Percentiles rank a stretch among this genome's conserved stretches.
These are phyloP conservation scores for Hyposmocoma kahamanoa DNA, from an alignment of 1,140 invertebrate genomes.

Conservation along the genomic window DNA sequence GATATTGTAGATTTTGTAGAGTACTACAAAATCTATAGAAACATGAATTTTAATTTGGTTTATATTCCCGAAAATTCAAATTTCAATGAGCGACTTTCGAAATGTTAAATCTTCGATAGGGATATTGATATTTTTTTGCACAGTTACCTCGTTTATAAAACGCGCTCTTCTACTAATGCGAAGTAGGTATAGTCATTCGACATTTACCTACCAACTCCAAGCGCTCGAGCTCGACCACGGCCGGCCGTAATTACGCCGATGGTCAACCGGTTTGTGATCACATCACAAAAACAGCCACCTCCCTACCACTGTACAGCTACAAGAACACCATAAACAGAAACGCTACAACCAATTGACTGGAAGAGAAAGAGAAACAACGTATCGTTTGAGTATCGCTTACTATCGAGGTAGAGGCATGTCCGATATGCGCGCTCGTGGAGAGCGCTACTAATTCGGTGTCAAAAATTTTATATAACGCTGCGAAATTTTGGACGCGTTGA, in stretches of 20 bases:
- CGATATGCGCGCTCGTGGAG: conserved; percentile 39
- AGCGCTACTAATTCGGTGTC: conserved; percentile 53
- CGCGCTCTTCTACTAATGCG: conserved; percentile 1
- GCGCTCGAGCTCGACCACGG: neutral
- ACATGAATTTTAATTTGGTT: too few species aligned
- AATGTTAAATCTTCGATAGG: too few species aligned
- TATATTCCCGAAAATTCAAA: too few species aligned
- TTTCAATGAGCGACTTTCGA: too few species aligned
- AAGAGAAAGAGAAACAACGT: too few species aligned
- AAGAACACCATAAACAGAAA: too few species aligned
- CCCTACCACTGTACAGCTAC: conserved; percentile 8
- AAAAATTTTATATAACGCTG: conserved; percentile 52
- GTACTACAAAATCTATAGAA: too few species aligned
- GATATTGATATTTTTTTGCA: too few species aligned
- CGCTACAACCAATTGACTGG: too few species aligned
- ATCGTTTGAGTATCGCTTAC: neutral
- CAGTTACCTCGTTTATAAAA: too few species aligned
- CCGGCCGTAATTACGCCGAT: conserved; percentile 14
- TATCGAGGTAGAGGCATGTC: conserved; percentile 36
- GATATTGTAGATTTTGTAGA: too few species aligned
- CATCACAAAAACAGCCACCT: conserved; percentile 19
- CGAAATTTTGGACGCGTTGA: conserved; percentile 37
- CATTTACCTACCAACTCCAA: neutral
- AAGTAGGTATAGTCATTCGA: conserved; percentile 7
- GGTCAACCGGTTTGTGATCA: conserved; percentile 20